These are phyloP conservation scores for Nomada fabriciana DNA, from an alignment of 2,888 invertebrate species.

Conservation along the genomic window DNA sequence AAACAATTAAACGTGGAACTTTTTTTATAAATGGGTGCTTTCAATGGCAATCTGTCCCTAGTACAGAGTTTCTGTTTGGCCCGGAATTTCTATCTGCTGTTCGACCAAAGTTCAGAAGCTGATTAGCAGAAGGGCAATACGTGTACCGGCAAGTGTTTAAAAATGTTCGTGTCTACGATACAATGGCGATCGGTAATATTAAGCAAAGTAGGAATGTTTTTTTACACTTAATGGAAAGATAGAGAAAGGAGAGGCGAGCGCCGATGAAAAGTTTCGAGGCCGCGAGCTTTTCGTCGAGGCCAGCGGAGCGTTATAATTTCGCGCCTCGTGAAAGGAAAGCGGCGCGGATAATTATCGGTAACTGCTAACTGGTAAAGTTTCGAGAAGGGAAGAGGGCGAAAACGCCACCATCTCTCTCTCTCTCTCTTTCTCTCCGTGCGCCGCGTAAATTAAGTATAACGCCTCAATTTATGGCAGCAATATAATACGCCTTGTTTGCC, in stretches of 20 bases:
- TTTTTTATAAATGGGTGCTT: too few relatives aligned
- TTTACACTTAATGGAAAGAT: background rate
- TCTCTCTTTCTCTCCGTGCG: background rate
- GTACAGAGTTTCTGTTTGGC: too few relatives aligned
- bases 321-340: slow-evolving; percentile 65
- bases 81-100: too few relatives aligned
- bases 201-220: background rate
- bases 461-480: slow-evolving; percentile 74
- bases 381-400: slow-evolving; percentile 50
- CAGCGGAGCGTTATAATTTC: slow-evolving; percentile 63
- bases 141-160: too few relatives aligned
- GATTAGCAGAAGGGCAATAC: too few relatives aligned
- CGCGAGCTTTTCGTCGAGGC: slow-evolving; percentile 55
- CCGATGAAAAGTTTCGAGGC: slow-evolving; percentile 45
- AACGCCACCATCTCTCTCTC: background rate
- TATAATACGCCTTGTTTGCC: slow-evolving; percentile 76
- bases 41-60: too few relatives aligned
- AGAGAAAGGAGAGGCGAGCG: too few relatives aligned
- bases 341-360: slow-evolving; percentile 77
- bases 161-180: background rate
- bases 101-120: too few relatives aligned
- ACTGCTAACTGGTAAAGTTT: slow-evolving; percentile 79
- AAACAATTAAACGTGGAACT: background rate
- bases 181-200: too few relatives aligned
- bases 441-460: slow-evolving; percentile 71